These are phyloP conservation scores for Monopterus albus DNA, from an alignment of 2,113 vertebrate genomes.

Conservation along the genomic window DNA sequence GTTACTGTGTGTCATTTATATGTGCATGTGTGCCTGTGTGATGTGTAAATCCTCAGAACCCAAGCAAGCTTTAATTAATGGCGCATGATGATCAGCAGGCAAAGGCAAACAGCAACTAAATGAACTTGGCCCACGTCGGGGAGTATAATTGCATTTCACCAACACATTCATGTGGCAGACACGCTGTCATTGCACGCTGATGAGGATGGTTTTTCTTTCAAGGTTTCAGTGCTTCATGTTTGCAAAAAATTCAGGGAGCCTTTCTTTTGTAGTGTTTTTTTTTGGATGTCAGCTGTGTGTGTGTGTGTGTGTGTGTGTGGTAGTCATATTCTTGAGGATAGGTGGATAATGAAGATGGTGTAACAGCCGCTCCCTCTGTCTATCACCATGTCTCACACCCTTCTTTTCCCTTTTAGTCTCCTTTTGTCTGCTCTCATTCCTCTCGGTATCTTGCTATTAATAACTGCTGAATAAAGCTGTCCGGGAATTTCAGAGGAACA, in stretches of 20 bases:
- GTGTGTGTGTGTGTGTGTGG: not conserved
- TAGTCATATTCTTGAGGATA: constrained; percentile 39
- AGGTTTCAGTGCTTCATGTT: constrained; percentile 24
- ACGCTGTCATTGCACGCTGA: constrained; percentile 26
- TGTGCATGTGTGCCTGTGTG: not conserved
- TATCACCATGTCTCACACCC: constrained; percentile 27
- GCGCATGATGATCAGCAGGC: constrained; percentile 64
- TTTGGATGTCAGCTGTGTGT: constrained; percentile 23
- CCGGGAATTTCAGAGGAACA: constrained; percentile 31
- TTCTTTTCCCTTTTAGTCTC: not conserved
- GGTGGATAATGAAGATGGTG: constrained; percentile 44
- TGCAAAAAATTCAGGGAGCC: constrained; percentile 4
- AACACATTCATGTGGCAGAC: constrained; percentile 66
- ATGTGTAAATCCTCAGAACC: constrained; percentile 60
- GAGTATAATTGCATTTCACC: constrained; percentile 72
- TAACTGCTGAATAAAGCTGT: constrained; percentile 41
- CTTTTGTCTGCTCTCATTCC: not conserved
- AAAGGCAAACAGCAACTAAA: constrained; percentile 73
- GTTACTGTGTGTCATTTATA: not conserved
- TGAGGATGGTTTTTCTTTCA: constrained; percentile 29
- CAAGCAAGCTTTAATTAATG: constrained; percentile 75
- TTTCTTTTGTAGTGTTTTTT: not conserved
- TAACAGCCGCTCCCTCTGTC: constrained; percentile 13
- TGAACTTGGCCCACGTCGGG: constrained; percentile 53
- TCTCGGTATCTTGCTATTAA: constrained; percentile 44